Percentiles rank a stretch among this genome's conserved stretches.
These are phyloP conservation scores for Plecotus auritus DNA, from an alignment of 2,113 vertebrate genomes.

Conservation along the genomic window DNA sequence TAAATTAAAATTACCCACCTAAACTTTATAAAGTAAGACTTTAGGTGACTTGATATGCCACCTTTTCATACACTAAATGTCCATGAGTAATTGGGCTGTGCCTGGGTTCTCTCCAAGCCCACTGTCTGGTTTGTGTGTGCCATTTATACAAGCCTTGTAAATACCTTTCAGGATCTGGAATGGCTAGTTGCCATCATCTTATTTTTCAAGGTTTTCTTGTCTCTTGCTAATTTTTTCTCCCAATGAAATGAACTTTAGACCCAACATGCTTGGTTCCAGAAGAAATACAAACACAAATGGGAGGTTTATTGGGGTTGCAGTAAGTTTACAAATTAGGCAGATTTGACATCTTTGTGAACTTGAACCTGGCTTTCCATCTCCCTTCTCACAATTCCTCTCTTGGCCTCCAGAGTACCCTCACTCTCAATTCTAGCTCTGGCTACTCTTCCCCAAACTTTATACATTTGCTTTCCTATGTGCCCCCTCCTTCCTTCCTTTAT, in stretches of 20 bases:
- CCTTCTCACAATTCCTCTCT: background rate
- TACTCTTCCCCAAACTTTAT: background rate
- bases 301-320: background rate
- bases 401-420: background rate
- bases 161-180: background rate
- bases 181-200: background rate
- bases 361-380: background rate
- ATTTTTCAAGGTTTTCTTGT: background rate
- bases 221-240: slow-evolving; percentile 3
- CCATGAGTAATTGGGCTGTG: background rate
- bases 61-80: background rate
- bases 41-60: background rate
- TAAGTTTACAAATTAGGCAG: background rate
- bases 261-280: background rate
- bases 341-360: background rate
- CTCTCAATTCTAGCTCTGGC: background rate
- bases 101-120: background rate
- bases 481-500: background rate
- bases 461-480: background rate
- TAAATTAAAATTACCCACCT: background rate
- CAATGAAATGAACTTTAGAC: background rate
- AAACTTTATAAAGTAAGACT: background rate
- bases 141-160: background rate
- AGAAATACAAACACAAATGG: background rate
- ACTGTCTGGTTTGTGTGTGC: background rate